Base-by-base conservation (phyloP, 2,888 invertebrate genomes). In the Leucania comma region DNA sequence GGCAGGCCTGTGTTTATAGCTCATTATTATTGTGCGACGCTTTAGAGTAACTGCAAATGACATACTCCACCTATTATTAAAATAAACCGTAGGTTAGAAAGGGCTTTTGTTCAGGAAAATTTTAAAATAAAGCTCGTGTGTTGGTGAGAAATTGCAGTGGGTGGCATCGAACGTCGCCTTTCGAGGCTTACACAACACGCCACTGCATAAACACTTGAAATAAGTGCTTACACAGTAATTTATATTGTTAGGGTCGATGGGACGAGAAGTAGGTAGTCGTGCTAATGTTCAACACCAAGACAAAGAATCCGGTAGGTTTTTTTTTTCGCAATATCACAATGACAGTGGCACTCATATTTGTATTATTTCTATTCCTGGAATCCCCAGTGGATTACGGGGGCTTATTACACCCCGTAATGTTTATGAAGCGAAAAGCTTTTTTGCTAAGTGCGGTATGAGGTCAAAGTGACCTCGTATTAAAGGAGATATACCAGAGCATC, bases 31-130 rank as follows among this genome's bases (percentile, higher is more conserved):
- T 94, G 92, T 94, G 90, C 90, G 85, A 89, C 86, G 92, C 92
- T 95, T 93, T 94, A 92, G 90, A 95, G 91, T 92, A 93, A 92
- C 93, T 94, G 93, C 92, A 94, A 95, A 95, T 95, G 94, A 95
- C 94, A 94, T 91, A 94, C 94, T 95, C 90, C 87, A 92, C 88
- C 91, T 93, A 94, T 94, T 95, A 95, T 94, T 95, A 94, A 92
- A 94, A 93, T 94, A 91, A 94, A 93, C 92, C 88, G 85, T 93
- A 86, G 89, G 87, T 83, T 88, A 89, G 89, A 88, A 89, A 89
- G 89, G 90, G 83, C 92, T 90, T 90, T 95, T 94, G 94, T 94
- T 91, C 85, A 81, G 17, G 86, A 90, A 92, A 91, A 90, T 91
- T 90, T 83, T 92, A 90, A 92, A 93, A 93, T 92, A 89, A 93